Conservation (phyloP, 2,888 invertebrate genomes). For the Cephus pygmeus region DNA sequence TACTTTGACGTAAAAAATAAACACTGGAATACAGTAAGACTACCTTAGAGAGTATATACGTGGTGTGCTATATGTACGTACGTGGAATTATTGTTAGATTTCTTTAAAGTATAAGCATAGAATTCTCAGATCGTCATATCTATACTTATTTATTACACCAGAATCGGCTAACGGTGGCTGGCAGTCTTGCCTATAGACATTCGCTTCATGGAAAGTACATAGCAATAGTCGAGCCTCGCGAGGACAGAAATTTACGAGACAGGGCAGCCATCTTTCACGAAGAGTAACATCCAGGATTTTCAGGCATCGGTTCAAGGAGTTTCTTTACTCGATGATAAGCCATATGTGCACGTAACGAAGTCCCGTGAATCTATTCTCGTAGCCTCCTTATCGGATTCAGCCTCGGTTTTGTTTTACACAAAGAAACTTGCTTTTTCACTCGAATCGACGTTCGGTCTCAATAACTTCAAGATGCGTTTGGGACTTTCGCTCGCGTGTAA, state of each 20-base stretch:
- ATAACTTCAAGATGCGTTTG: background rate
- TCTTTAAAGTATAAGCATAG: background rate
- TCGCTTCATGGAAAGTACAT: constrained; percentile 9
- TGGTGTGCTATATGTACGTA: background rate
- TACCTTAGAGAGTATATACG: background rate
- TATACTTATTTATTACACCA: background rate
- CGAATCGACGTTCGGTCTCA: background rate
- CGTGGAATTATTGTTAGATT: background rate
- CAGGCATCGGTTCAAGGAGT: constrained; percentile 35
- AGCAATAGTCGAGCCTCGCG: constrained; percentile 43
- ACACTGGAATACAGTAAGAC: background rate
- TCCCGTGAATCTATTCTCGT: background rate
- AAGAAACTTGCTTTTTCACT: background rate
- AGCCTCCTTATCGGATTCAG: background rate
- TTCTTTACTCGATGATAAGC: background rate
- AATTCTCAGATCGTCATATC: background rate
- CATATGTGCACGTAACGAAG: background rate
- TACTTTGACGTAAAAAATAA: background rate
- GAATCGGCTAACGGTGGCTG: background rate
- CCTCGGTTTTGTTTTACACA: background rate
- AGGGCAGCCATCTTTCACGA: constrained; percentile 54
- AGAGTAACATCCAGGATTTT: constrained; percentile 49
- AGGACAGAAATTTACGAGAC: constrained; percentile 52
- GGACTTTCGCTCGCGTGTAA: background rate
- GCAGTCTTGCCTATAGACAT: constrained; percentile 34